A percentile compares a stretch with the other conserved stretches of the same genome.
phyloP scores from a whole-genome alignment of 1,140 invertebrate genomes.

The Trachymyrmex cornetzi region DNA sequence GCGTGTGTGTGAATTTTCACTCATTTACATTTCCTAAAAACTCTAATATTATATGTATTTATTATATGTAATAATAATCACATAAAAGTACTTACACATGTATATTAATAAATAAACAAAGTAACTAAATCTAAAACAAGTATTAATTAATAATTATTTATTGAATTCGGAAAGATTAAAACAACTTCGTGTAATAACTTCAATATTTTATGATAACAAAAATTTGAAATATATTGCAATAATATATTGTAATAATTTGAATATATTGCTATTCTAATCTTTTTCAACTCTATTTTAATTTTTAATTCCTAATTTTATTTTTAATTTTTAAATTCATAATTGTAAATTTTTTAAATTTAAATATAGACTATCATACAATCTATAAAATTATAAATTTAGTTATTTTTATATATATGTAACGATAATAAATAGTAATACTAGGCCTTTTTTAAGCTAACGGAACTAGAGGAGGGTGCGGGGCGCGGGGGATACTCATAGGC shows the following conservation, averaged over 20 bases:
- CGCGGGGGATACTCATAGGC: too few relatives aligned
- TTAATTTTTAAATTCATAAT: not conserved
- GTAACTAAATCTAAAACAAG: not conserved
- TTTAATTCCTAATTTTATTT: not conserved
- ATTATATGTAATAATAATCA: too few relatives aligned
- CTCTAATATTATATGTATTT: too few relatives aligned
- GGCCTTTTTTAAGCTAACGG: too few relatives aligned
- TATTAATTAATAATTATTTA: not conserved
- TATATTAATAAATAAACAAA: not conserved
- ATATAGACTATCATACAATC: not conserved
- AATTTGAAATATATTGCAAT: conserved; percentile 11
- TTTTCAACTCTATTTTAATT: not conserved
- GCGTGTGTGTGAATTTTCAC: too few relatives aligned
- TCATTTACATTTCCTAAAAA: too few relatives aligned
- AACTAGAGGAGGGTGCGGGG: too few relatives aligned
- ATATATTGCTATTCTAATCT: not conserved
- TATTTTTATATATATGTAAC: not conserved
- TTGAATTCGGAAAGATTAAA: not conserved
- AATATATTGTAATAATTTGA: not conserved
- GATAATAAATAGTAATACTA: too few relatives aligned
- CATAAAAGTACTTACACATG: too few relatives aligned
- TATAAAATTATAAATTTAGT: not conserved
- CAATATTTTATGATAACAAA: not conserved
- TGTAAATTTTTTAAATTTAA: not conserved
- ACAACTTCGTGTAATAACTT: not conserved